Evolutionary conservation across 2,113 vertebrate species (phyloP), one percentile per base, ranked within the genome.

Genomic region (Chroicocephalus ridibundus): DNA sequence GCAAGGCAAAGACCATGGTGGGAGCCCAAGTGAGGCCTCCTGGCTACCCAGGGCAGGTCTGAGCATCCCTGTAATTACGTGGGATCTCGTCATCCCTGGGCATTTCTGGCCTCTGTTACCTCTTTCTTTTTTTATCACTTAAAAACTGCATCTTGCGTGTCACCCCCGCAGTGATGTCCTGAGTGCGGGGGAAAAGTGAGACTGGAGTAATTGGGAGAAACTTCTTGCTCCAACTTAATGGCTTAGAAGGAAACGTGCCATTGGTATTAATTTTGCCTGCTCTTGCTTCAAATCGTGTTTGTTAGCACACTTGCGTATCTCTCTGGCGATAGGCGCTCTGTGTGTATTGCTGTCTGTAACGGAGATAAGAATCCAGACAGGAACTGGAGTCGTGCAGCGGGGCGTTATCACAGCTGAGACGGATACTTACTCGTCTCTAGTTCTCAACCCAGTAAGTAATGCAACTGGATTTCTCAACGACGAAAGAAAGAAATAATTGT

Each of bases 11-110:
- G 17, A 69, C 78, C 26, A 3, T 0, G 2, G 24, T 26, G 34
- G 14, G 55, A 74, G 47, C n/a, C 52, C 0, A 0, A 22, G 38
- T 1, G 0, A 2, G 61, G 20, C 61, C 2, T 3, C 31, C 32
- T n/a, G 14, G 13, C 36, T 88, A 3, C 81, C 77, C 15, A 66
- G 25, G 76, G 46, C 65, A 26, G 52, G 12, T 14, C 79, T 83
- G 68, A 52, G 60, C 82, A 55, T 49, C 77, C 64, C 57, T 7
- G 0, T 5, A 2, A 10, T 36, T 12, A 10, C 17, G 2, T 5
- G 81, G 47, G 4, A 15, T n/a, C 76, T 54, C 62, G 40, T 42
- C 4, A 22, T 49, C 68, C 17, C 58, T 16, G 31, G 10, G 31
- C 31, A 5, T 44, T 72, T 46, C 61, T 80, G 72, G 34, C 52